Conservation (phyloP, 2,797 vertebrate species). For the Bryconaethiops microstoma region DNA sequence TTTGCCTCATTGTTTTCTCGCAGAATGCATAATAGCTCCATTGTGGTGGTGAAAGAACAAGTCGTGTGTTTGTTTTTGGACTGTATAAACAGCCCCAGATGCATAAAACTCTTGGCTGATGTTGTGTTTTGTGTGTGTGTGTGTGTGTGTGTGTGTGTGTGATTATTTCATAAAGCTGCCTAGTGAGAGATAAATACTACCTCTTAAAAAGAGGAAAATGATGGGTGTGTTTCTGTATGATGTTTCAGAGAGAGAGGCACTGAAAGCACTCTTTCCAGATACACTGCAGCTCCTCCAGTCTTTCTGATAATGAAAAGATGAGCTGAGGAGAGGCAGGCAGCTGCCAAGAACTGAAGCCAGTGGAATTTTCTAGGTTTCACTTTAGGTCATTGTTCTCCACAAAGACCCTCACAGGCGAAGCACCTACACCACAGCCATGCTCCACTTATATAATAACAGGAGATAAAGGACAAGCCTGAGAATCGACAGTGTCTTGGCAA, state of each 20-base stretch:
- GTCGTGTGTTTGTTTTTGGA: slow-evolving; percentile 14
- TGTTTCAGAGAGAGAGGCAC: slow-evolving; percentile 3
- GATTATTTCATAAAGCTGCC: slow-evolving; percentile 31
- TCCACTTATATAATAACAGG: slow-evolving; percentile 39
- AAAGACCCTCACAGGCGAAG: slow-evolving; percentile 25
- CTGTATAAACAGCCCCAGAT: slow-evolving; percentile 28
- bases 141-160: slow-evolving; percentile 30
- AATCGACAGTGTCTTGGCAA: slow-evolving; percentile 52
- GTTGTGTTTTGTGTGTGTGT: slow-evolving; percentile 24
- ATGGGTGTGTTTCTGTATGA: background rate
- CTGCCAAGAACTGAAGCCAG: slow-evolving; percentile 9
- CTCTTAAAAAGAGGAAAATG: slow-evolving; percentile 7
- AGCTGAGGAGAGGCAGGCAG: slow-evolving; percentile 6
- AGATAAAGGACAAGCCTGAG: slow-evolving; percentile 52
- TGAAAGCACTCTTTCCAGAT: slow-evolving; percentile 9
- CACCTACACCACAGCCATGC: background rate
- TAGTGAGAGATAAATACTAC: slow-evolving; percentile 12
- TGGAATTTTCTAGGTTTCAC: slow-evolving; percentile 15
- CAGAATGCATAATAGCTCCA: slow-evolving; percentile 17
- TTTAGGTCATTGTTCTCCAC: slow-evolving; percentile 11
- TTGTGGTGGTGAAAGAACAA: slow-evolving; percentile 28
- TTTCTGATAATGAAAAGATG: slow-evolving; percentile 27
- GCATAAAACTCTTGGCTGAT: slow-evolving; percentile 18
- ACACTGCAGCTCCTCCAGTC: background rate
- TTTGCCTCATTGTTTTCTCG: slow-evolving; percentile 26